Percentiles rank a stretch among this genome's conserved stretches.
phyloP scores from a whole-genome alignment of 2,797 vertebrate species.

The Lithobates sylvaticus region DNA sequence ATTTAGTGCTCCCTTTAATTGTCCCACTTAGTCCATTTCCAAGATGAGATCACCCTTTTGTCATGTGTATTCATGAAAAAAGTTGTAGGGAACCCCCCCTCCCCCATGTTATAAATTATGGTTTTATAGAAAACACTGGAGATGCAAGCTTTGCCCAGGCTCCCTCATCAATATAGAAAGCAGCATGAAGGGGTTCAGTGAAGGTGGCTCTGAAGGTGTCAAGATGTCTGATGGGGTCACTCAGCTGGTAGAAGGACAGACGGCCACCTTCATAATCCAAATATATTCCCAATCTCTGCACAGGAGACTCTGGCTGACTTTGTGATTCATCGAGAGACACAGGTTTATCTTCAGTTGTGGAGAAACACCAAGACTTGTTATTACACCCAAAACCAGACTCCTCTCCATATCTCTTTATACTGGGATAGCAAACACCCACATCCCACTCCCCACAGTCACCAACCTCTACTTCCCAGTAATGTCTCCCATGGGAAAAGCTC shows the following conservation, averaged over 20 bases:
- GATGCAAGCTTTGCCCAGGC: constrained; percentile 62
- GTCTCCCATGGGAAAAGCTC: neutral
- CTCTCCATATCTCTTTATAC: neutral
- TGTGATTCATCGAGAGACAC: too few relatives aligned
- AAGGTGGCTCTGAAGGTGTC: constrained; percentile 37
- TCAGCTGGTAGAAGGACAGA: constrained; percentile 26
- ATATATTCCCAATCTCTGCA: constrained; percentile 12
- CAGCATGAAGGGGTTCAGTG: constrained; percentile 35
- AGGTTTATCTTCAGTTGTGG: neutral
- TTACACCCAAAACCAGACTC: neutral
- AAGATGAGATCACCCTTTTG: too few relatives aligned
- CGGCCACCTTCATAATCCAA: constrained; percentile 8
- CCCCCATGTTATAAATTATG: too few relatives aligned
- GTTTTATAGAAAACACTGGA: too few relatives aligned
- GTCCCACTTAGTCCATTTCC: too few relatives aligned
- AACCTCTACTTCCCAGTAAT: constrained; percentile 32
- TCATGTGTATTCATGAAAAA: too few relatives aligned
- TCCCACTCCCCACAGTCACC: neutral
- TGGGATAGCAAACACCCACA: constrained; percentile 18
- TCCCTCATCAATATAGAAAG: constrained; percentile 72
- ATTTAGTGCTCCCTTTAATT: too few relatives aligned
- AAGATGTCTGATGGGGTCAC: neutral
- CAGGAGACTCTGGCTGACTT: neutral
- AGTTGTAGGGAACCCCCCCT: too few relatives aligned
- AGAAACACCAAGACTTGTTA: constrained; percentile 29